phyloP scores from a whole-genome alignment of 2,113 vertebrate genomes.

The Hippocampus barbouri region DNA sequence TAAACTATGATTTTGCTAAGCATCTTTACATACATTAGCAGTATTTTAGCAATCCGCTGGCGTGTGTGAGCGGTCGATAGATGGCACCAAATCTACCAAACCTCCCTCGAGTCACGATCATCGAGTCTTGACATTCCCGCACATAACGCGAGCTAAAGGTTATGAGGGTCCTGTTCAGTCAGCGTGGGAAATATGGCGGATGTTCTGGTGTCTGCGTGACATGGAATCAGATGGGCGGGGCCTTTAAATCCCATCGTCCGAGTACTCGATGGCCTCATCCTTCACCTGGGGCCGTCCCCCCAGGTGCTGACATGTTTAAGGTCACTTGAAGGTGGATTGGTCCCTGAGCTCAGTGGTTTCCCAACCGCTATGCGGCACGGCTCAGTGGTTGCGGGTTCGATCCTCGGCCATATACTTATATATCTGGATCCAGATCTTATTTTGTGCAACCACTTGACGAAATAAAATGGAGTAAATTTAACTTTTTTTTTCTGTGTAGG shows the following conservation, averaged over 20 bases:
- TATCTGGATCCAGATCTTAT: too few species aligned
- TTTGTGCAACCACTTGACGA: too few species aligned
- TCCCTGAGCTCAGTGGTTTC: neutral
- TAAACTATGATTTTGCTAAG: constrained; percentile 30
- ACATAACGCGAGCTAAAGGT: constrained; percentile 5
- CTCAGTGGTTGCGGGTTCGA: too few species aligned
- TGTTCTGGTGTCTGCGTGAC: neutral
- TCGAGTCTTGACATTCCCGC: neutral
- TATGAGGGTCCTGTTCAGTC: constrained; percentile 9
- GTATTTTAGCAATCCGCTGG: constrained; percentile 1
- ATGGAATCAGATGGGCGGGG: constrained; percentile 3
- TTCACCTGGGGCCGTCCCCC: constrained; percentile 11
- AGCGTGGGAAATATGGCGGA: neutral
- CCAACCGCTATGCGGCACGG: neutral
- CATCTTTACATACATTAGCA: neutral
- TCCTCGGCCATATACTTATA: too few species aligned
- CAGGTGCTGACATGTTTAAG: constrained; percentile 60
- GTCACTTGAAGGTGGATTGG: constrained; percentile 67
- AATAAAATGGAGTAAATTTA: too few species aligned
- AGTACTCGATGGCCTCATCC: constrained; percentile 19
- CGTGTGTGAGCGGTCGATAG: constrained; percentile 42
- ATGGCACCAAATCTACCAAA: constrained; percentile 64
- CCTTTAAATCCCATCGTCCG: neutral
- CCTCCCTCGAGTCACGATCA: neutral
- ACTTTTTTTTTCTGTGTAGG: too few species aligned